Evolutionary conservation across 2,797 vertebrate species (phyloP).

Genomic region (Falco naumanni): DNA sequence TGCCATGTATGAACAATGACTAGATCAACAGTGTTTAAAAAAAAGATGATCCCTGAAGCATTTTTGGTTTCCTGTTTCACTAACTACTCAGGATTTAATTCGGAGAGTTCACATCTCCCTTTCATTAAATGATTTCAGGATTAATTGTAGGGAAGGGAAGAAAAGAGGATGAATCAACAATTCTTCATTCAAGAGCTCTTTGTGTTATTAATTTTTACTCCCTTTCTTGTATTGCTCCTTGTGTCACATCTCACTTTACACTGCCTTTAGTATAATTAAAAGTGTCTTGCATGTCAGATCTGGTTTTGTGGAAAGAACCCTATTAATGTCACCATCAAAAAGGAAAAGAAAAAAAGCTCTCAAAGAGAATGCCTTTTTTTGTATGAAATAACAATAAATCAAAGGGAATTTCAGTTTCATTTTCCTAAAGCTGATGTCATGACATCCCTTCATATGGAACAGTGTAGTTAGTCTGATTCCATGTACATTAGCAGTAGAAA

Average conservation of each 20-base stretch:
- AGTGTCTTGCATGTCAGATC: background rate
- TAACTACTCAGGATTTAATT: constrained; percentile 44
- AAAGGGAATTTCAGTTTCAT: background rate
- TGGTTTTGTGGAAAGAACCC: background rate
- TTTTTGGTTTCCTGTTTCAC: constrained; percentile 61
- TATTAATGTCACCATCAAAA: background rate
- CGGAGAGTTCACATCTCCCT: constrained; percentile 29
- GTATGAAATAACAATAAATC: background rate
- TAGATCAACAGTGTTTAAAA: constrained; percentile 8
- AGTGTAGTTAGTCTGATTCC: background rate
- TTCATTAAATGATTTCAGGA: constrained; percentile 49
- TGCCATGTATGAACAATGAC: background rate
- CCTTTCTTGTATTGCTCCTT: background rate
- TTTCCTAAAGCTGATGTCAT: background rate
- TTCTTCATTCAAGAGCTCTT: background rate
- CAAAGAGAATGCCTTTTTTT: background rate
- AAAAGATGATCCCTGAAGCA: constrained; percentile 42
- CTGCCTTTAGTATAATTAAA: constrained; percentile 16
- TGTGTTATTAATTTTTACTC: constrained; percentile 31
- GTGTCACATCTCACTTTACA: constrained; percentile 13
- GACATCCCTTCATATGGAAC: background rate
- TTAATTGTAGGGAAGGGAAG: background rate
- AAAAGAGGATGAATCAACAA: constrained; percentile 3
- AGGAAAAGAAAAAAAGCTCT: background rate
- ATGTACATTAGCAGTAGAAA: background rate